Evolutionary conservation across 1,140 invertebrate species (phyloP), one percentile per base, ranked within the genome.

Genomic region (Drosophila pectinifera): DNA sequence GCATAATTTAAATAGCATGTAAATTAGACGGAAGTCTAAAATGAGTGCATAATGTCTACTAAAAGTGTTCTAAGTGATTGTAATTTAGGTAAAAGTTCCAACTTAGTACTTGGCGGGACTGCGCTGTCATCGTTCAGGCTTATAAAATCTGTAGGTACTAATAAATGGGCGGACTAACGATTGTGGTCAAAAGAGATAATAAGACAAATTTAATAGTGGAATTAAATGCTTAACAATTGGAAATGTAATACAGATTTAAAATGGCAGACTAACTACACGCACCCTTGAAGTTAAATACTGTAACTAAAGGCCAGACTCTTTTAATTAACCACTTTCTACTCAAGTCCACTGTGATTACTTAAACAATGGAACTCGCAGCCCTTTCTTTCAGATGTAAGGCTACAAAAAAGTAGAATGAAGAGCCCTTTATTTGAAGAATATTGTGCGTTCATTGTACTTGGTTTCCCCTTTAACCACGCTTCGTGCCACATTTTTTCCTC

Each of bases 1-100:
- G 82, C 84, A 89, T 89, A 83, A 89, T 89, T 89, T 89, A 89
- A 89, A 89, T 89, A 89, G 84, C 84, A 89, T 89, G 84, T 89
- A 89, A 89, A 89, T 89, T 89, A 89, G 84, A 89, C 84, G 85
- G 80, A 89, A 89, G 84, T 89, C 84, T 84, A 89, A 89, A 89
- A 89, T 83, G 85, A 89, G 80, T 89, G 84, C 84, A 89, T 84
- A 89, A 89, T 89, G 84, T 84, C 84, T 89, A 70, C 77, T 89
- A 80, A 89, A 89, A 89, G 80, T 84, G 84, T 73, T 80, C 73
- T 89, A 89, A 89, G 84, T 89, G 85, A 89, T 89, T 89, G 84
- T 89, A 89, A 89, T 89, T 89, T 89, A 84, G 84, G 84, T 77
- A 80, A 77, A 89, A 75, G 53, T 75, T 75, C 1, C 61, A 48